phyloP scores from a whole-genome alignment of 2,888 invertebrate species.

The Nematopogon swammerdamellus region DNA sequence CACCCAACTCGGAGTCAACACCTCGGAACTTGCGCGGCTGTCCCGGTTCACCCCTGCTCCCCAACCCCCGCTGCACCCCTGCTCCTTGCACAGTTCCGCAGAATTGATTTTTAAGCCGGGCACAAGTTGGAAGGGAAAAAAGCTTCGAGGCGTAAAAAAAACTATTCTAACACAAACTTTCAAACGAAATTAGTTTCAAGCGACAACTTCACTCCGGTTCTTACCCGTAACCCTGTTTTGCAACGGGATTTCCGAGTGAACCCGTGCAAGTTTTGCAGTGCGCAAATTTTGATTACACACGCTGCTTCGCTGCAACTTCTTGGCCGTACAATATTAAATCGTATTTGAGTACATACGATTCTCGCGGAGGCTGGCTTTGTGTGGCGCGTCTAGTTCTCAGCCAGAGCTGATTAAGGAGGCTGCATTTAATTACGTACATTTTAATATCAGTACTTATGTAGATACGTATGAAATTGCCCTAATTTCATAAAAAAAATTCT shows the following conservation, averaged over 20 bases:
- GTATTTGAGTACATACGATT: constrained; percentile 57
- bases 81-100: constrained; percentile 26
- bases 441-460: no score
- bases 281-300: constrained; percentile 57
- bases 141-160: constrained; percentile 33
- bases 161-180: constrained; percentile 48
- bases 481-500: no score
- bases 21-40: constrained; percentile 37
- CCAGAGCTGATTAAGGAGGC: no score
- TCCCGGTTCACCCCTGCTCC: constrained; percentile 2
- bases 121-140: constrained; percentile 35
- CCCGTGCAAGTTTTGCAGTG: constrained; percentile 39
- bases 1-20: constrained; percentile 28
- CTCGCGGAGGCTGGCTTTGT: no score
- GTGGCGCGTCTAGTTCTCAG: no score
- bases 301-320: constrained; percentile 50
- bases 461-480: no score
- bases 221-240: constrained; percentile 38
- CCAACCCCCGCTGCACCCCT: no score
- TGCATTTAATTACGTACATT: no score
- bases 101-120: constrained; percentile 52
- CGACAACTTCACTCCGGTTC: constrained; percentile 54
- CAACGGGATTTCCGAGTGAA: constrained; percentile 35
- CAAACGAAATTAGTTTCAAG: constrained; percentile 53
- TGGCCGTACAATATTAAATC: constrained; percentile 58